Conservation (phyloP, 2,797 vertebrate species). For the Rhinichthys osculus region DNA sequence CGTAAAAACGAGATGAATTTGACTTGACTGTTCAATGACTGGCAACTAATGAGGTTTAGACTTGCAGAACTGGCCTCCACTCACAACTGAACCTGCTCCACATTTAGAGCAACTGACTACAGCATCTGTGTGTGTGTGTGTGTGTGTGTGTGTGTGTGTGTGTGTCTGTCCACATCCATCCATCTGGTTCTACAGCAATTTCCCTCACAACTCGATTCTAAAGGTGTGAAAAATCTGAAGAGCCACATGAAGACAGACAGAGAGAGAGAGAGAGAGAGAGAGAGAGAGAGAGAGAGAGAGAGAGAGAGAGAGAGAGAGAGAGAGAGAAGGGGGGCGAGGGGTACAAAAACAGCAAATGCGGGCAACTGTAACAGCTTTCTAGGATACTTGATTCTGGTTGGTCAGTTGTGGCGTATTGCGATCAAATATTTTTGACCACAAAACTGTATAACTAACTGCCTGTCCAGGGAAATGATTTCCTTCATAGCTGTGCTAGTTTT, state of each 20-base stretch:
- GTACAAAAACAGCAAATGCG: background rate
- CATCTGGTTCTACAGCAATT: conserved; percentile 51
- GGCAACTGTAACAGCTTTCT: background rate
- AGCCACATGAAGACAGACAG: conserved; percentile 13
- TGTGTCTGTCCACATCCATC: conserved; percentile 15
- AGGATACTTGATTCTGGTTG: conserved; percentile 19
- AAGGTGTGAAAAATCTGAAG: conserved; percentile 52
- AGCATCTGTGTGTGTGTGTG: conserved; percentile 25
- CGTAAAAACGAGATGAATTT: background rate
- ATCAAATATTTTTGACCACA: background rate
- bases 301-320: too few species aligned
- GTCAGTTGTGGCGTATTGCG: background rate
- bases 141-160: conserved; percentile 1
- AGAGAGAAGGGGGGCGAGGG: background rate
- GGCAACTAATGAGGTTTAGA: conserved; percentile 8
- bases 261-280: background rate
- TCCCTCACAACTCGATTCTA: conserved; percentile 31
- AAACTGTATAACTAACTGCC: background rate
- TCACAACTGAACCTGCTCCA: conserved; percentile 3
- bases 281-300: background rate
- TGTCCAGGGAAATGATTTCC: background rate
- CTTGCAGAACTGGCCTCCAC: background rate
- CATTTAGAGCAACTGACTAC: conserved; percentile 2
- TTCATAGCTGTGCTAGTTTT: background rate
- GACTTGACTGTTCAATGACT: background rate